Conservation (phyloP, 2,113 vertebrate genomes). For the Nothoprocta pentlandii region DNA sequence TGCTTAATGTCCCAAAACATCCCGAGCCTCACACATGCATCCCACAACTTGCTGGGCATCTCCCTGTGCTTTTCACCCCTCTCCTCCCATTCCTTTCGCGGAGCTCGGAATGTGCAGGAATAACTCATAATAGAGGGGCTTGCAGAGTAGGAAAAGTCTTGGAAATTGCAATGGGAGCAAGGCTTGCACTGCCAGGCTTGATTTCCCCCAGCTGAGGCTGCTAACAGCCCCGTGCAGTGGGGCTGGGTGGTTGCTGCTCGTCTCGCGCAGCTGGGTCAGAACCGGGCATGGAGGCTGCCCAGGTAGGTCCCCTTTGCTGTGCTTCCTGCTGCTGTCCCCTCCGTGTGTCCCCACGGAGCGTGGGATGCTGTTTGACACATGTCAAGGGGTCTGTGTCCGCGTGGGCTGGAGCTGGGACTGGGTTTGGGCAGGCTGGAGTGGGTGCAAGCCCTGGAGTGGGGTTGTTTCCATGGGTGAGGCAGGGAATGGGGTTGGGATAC, state of each 20-base stretch:
- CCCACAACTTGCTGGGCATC: neutral
- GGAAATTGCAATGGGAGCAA: fast-evolving
- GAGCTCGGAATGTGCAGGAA: neutral
- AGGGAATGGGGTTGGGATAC: too few species aligned
- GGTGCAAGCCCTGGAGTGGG: too few species aligned
- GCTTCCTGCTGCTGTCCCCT: too few species aligned
- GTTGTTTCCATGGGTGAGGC: too few species aligned
- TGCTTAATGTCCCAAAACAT: fast-evolving
- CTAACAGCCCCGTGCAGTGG: fast-evolving
- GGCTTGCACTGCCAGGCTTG: neutral
- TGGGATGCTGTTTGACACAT: too few species aligned
- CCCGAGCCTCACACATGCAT: fast-evolving
- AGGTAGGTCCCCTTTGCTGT: too few species aligned
- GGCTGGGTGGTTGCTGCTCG: neutral
- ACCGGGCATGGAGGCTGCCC: neutral
- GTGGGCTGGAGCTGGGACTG: too few species aligned
- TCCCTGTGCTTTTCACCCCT: neutral
- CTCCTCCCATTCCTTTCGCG: neutral
- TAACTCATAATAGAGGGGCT: fast-evolving
- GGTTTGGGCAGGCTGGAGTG: too few species aligned
- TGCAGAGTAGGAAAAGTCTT: fast-evolving
- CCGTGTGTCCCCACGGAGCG: too few species aligned
- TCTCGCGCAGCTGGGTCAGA: neutral
- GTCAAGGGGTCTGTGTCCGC: too few species aligned
- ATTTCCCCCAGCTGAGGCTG: fast-evolving